phyloP scores from a whole-genome alignment of 2,888 invertebrate genomes.

The Ichneumoninae sp. region DNA sequence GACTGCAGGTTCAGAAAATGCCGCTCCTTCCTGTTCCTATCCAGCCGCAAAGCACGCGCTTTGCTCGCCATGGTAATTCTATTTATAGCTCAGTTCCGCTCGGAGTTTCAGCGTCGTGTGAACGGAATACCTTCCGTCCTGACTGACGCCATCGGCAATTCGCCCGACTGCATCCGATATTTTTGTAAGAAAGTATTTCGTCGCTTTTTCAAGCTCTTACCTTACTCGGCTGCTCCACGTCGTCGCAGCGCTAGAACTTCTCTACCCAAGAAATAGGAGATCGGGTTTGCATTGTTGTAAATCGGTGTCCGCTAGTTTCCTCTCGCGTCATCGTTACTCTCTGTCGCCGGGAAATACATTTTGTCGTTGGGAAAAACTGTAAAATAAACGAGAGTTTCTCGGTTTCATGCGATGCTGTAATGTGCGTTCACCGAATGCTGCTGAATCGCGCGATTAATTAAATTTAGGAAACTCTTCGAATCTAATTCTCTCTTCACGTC shows the following conservation, averaged over 20 bases:
- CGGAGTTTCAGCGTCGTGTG: conserved; percentile 38
- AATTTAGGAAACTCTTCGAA: neutral
- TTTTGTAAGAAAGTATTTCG: neutral
- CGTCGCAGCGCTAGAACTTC: neutral
- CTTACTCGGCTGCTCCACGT: neutral
- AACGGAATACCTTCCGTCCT: conserved; percentile 3
- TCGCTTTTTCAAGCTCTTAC: neutral
- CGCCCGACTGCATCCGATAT: neutral
- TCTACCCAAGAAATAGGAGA: neutral
- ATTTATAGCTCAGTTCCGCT: conserved; percentile 58
- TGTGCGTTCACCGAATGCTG: neutral
- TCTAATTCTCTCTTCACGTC: neutral
- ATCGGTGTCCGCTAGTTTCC: neutral
- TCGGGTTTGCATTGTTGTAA: neutral
- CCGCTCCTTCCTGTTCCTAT: conserved; percentile 15
- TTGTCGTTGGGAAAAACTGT: neutral
- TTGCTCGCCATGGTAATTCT: conserved; percentile 40
- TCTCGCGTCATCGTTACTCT: neutral
- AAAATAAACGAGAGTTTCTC: neutral
- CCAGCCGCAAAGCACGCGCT: conserved; percentile 19
- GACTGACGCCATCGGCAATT: neutral
- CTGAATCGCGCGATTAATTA: neutral
- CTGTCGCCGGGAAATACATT: neutral
- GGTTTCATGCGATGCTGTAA: neutral
- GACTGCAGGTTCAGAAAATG: neutral